Evolutionary conservation across 1,140 invertebrate genomes (phyloP), one percentile per base, ranked within the genome.

Genomic region (Papilio glaucus): DNA sequence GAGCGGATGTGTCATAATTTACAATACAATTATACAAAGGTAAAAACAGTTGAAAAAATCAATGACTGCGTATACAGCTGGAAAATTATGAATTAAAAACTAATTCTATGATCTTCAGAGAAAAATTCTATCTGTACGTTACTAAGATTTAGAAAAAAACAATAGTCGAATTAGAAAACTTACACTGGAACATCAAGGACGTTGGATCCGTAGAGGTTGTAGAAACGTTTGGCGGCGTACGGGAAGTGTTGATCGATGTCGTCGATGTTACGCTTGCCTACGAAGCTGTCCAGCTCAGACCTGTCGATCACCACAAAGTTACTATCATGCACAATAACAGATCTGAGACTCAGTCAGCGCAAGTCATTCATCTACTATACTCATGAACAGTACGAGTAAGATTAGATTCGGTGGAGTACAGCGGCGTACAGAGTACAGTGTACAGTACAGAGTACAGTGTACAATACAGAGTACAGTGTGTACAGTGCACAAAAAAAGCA

Each of bases 241-340:
- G 88, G 86, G 9, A 83, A 85, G 13, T 88, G 87, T 13, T 93
- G 90, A 84, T 95, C 95, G 75, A 95, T 95, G 80, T 95, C 95
- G 78, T 95, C 95, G 78, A 95, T 95, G 83, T 95, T 95, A 60
- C 93, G 81, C 74, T 92, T 91, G 84, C 90, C 92, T 62, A 87
- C 79, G 75, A 94, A 94, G 21, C 85, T 89, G 57, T 89, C 83
- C 74, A 94, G 91, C 18, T 85, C 88, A 12, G 88, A 90, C 18
- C 89, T 91, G 69, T 24, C 18, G n/a, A n/a, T n/a, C n/a, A n/a
- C n/a, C n/a, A n/a, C n/a, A n/a, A n/a, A n/a, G n/a, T n/a, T n/a
- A n/a, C n/a, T n/a, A n/a, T n/a, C n/a, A n/a, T n/a, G n/a, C n/a
- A n/a, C n/a, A n/a, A 21, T 21, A 2, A n/a, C 15, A 10, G 7